phyloP scores from a whole-genome alignment of 2,888 invertebrate species.

The Chrysolina haemoptera region DNA sequence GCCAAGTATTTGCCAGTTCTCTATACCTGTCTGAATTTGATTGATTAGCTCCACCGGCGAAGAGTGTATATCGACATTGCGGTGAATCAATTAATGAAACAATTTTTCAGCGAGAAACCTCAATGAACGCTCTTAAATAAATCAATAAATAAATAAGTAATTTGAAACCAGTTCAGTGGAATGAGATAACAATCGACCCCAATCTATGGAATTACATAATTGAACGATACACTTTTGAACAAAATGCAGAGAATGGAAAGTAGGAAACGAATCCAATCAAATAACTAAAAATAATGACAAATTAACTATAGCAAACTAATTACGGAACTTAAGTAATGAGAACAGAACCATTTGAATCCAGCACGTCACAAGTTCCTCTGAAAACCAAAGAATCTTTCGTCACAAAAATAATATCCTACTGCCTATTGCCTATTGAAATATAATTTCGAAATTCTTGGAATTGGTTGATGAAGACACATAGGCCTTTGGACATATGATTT shows the following conservation, averaged over 20 bases:
- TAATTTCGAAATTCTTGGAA: too few species aligned
- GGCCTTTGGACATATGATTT: too few species aligned
- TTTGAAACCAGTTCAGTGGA: not conserved
- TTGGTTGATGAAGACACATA: too few species aligned
- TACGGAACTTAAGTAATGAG: constrained; percentile 26
- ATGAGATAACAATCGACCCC: not conserved
- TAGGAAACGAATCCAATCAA: constrained; percentile 43
- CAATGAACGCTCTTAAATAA: not conserved
- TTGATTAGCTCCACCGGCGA: too few species aligned
- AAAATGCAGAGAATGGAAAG: constrained; percentile 36
- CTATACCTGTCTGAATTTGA: too few species aligned
- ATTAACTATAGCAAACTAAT: constrained; percentile 38
- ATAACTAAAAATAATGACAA: constrained; percentile 35
- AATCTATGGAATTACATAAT: constrained; percentile 12
- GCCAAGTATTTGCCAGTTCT: too few species aligned
- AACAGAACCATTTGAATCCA: not conserved
- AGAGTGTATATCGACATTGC: too few species aligned
- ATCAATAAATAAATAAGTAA: not conserved
- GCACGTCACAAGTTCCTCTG: not conserved
- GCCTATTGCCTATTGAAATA: too few species aligned
- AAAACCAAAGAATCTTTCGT: too few species aligned
- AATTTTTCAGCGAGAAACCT: too few species aligned
- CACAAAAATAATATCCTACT: too few species aligned
- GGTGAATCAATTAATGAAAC: too few species aligned
- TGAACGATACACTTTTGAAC: not conserved